phyloP scores from a whole-genome alignment of 1,140 invertebrate species.

The Nasonia longicornis region DNA sequence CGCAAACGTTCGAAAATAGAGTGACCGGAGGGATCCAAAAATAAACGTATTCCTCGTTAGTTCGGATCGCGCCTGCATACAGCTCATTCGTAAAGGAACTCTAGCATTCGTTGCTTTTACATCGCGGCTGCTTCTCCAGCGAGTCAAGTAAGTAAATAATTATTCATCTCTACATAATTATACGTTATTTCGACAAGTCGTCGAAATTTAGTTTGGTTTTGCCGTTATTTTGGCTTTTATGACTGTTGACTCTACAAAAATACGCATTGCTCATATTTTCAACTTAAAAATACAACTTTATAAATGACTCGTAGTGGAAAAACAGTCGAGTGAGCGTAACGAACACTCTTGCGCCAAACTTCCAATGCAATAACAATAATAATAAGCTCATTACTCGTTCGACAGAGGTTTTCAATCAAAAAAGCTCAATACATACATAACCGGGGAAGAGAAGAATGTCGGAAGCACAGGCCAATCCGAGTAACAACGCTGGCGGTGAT shows the following conservation, averaged over 20 bases:
- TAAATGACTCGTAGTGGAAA: constrained; percentile 14
- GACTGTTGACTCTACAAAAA: too few relatives aligned
- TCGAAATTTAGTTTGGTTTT: background rate
- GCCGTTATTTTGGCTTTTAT: too few relatives aligned
- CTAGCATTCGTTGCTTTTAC: constrained; percentile 12
- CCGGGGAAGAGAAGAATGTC: constrained; percentile 23
- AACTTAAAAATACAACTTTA: constrained; percentile 7
- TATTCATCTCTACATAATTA: background rate
- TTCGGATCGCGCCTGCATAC: constrained; percentile 37
- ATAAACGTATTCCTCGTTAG: constrained; percentile 55
- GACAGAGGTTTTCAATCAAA: background rate
- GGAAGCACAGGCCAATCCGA: background rate
- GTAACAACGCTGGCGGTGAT: constrained; percentile 16
- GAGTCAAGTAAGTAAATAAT: too few relatives aligned
- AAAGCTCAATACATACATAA: background rate
- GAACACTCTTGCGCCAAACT: constrained; percentile 19
- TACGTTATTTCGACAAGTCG: background rate
- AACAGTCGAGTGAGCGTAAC: constrained; percentile 28
- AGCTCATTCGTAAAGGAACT: constrained; percentile 2
- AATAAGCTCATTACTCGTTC: background rate
- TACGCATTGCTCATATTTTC: background rate
- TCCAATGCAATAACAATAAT: constrained; percentile 16
- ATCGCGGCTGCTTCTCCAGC: background rate
- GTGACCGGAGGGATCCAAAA: constrained; percentile 57
- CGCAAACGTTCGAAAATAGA: constrained; percentile 56